Evolutionary conservation across 2,888 invertebrate genomes (phyloP), one percentile per base, ranked within the genome.

Genomic region (Ellobium chinense): DNA sequence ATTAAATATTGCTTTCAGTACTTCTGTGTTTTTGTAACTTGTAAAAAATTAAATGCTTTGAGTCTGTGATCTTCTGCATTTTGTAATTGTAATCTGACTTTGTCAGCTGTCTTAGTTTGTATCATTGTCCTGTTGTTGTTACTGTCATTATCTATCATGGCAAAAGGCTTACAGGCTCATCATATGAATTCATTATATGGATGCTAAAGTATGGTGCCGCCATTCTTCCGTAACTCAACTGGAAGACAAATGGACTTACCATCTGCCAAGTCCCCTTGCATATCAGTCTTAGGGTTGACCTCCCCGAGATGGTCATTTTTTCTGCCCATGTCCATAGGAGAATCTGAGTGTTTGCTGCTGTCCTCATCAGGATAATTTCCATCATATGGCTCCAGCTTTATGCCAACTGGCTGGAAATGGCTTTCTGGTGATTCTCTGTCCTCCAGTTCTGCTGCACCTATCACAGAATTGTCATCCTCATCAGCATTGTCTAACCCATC

Each of bases 211-310:
- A n/a, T n/a, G n/a, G n/a, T n/a, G n/a, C n/a, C n/a, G n/a, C n/a
- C n/a, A n/a, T n/a, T n/a, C n/a, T n/a, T n/a, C n/a, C n/a, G n/a
- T n/a, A n/a, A n/a, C n/a, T n/a, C n/a, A n/a, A n/a, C n/a, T n/a
- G n/a, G n/a, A n/a, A n/a, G n/a, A n/a, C n/a, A 14, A 73, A 21
- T 34, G 18, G 3, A 75, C 62, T 31, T 69, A 80, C 80, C 75
- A 62, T 80, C 80, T 60, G 80, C 75, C n/a, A 75, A 75, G 24
- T 80, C 75, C 21, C 69, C 80, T 34, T 68, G 69, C 14, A 62
- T 29, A 31, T 80, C 75, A 2, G 24, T 27, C 24, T 69, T 73
- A 37, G 24, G 7, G 39, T 34, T 65, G 21, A 24, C 31, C 5
- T 58, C 24, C 24, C 39, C 62, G n/a, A 62, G 31, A 24, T 68